phyloP scores from a whole-genome alignment of 1,140 invertebrate genomes.

The Condylostylus longicornis region DNA sequence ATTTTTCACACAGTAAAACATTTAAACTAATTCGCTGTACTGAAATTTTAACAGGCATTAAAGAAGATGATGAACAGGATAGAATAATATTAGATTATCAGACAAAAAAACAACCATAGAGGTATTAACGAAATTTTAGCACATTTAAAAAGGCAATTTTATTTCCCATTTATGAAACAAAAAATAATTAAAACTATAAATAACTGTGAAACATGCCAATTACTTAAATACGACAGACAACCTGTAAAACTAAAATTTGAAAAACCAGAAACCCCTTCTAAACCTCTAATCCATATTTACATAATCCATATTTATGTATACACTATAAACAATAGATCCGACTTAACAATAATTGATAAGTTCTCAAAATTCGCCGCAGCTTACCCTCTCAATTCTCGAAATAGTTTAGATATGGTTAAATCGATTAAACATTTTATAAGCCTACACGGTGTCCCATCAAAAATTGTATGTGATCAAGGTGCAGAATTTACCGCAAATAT shows the following conservation, averaged over 20 bases:
- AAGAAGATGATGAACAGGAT: not conserved
- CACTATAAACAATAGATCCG: no score
- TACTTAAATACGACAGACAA: not conserved
- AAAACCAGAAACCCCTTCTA: no score
- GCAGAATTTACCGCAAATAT: constrained; percentile 11
- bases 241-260: no score
- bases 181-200: not conserved
- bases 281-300: no score
- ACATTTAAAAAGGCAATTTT: not conserved
- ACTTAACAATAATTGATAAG: no score
- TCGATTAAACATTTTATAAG: no score
- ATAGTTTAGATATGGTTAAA: no score
- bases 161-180: not conserved
- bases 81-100: not conserved
- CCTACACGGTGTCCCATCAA: no score
- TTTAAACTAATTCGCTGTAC: not conserved
- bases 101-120: not conserved
- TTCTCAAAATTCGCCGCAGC: no score
- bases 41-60: not conserved
- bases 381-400: no score
- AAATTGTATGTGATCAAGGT: constrained; percentile 11
- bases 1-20: not conserved
- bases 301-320: no score
- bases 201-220: no score
- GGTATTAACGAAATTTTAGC: not conserved